Evolutionary conservation across 2,113 vertebrate species (phyloP).

Genomic region (Neogale vison): DNA sequence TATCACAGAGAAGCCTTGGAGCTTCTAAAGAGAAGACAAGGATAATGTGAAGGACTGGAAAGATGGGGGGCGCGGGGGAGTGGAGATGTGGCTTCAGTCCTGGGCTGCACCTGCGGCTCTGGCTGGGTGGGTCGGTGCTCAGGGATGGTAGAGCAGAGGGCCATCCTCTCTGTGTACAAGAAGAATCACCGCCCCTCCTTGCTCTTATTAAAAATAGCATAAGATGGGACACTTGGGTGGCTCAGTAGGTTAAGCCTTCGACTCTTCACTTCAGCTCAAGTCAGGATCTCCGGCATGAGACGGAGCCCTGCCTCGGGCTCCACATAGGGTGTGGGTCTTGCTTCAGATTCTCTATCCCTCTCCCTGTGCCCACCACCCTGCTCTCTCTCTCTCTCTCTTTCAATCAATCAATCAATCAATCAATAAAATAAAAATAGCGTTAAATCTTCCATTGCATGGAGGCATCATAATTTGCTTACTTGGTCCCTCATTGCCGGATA

Average conservation of each 20-base stretch:
- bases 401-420: no score
- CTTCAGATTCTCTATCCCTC: neutral
- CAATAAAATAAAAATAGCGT: neutral
- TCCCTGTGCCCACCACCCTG: neutral
- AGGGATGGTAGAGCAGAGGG: neutral
- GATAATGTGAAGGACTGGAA: neutral
- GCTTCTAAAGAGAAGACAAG: neutral
- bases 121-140: no score
- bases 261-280: neutral
- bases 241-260: neutral
- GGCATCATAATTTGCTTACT: neutral
- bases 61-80: accelerated
- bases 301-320: neutral
- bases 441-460: neutral
- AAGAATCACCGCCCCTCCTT: neutral
- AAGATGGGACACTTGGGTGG: neutral
- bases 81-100: neutral
- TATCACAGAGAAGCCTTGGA: neutral
- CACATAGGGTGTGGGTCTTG: neutral
- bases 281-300: neutral
- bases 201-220: neutral
- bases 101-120: neutral
- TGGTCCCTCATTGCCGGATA: no score
- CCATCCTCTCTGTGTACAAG: no score
- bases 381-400: no score